Base-by-base conservation (phyloP, 2,113 vertebrate genomes). In the Nanorana parkeri region DNA sequence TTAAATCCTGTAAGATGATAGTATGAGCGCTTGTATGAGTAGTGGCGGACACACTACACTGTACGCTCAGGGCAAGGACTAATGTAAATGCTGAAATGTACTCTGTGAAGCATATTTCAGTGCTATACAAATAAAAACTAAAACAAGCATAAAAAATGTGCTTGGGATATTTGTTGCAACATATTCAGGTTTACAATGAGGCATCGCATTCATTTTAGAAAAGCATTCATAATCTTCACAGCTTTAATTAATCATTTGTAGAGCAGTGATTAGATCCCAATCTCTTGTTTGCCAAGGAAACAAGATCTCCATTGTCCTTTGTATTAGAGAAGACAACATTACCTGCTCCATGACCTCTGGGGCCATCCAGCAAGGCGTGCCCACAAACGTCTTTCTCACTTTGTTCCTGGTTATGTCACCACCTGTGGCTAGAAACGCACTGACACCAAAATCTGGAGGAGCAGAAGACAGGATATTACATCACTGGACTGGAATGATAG, bases 281-380 rank as follows among this genome's bases (percentile, higher is more conserved):
- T 24, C 65, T 20, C 17, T 6, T 20, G 21, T 24, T 71, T 52
- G 3, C n/a, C 13, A 47, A 3, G 23, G 26, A 23, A 54, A 71
- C 68, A 71, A 55, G 47, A 26, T 26, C 23, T 13, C 51, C 41
- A 55, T 73, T 73, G 23, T 56, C 58, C 15, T 24, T 32, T 16
- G 17, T 55, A 24, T 15, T 41, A 58, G 7, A 58, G 68, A 73
- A 84, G 15, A 24, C 80, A 41, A 74, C 17, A 71, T 80, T 89
- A 99, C 97, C 96, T 99, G 97, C 75, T 99, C 97, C 97, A 99
- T 99, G 73, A 99, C 97, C 87, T 99, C 97, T 13, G 97, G 97
- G 11, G 97, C 97, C 97, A 99, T 99, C 97, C 97, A 99, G 86
- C 97, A 99, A 23, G 97, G 97, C 0, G 97, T 99, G 85, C 97